Evolutionary conservation across 1,140 invertebrate species (phyloP).

Genomic region (Eupristina koningsbergeri): DNA sequence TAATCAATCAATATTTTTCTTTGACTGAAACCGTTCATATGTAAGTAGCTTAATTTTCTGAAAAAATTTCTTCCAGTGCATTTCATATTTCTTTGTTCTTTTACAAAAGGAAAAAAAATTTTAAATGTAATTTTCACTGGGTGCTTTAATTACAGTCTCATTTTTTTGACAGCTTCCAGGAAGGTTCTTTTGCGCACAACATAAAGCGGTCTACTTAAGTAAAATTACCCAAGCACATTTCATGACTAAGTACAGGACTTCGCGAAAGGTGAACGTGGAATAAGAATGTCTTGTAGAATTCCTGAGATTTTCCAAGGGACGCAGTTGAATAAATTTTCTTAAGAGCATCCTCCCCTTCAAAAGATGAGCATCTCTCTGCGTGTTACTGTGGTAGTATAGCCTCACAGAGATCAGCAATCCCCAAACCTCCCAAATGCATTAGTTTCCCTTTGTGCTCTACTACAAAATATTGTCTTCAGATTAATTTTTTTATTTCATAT

Average conservation of each 20-base stretch:
- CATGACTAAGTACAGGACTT: slow-evolving; percentile 30
- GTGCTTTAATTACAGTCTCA: slow-evolving; percentile 35
- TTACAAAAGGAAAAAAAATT: slow-evolving; percentile 5
- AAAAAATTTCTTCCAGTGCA: no score
- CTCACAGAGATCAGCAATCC: slow-evolving; percentile 38
- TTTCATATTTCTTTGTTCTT: background rate
- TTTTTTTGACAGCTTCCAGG: slow-evolving; percentile 42
- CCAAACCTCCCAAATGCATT: slow-evolving; percentile 36
- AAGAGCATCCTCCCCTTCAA: slow-evolving; percentile 36
- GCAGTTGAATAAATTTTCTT: slow-evolving; percentile 49
- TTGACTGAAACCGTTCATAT: no score
- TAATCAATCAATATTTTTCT: no score
- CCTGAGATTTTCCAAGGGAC: slow-evolving; percentile 35
- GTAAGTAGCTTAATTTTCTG: no score
- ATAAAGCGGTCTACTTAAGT: slow-evolving; percentile 43
- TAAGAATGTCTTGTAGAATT: slow-evolving; percentile 33
- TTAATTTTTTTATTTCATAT: background rate
- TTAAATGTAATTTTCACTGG: slow-evolving; percentile 39
- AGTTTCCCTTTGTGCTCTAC: background rate
- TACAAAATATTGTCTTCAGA: background rate
- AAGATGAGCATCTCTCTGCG: slow-evolving; percentile 30
- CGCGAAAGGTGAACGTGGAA: slow-evolving; percentile 15
- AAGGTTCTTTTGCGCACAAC: background rate
- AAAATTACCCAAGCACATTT: slow-evolving; percentile 46
- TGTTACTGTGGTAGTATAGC: background rate